Evolutionary conservation across 1,140 invertebrate species (phyloP).

Genomic region (Panonychus citri): DNA sequence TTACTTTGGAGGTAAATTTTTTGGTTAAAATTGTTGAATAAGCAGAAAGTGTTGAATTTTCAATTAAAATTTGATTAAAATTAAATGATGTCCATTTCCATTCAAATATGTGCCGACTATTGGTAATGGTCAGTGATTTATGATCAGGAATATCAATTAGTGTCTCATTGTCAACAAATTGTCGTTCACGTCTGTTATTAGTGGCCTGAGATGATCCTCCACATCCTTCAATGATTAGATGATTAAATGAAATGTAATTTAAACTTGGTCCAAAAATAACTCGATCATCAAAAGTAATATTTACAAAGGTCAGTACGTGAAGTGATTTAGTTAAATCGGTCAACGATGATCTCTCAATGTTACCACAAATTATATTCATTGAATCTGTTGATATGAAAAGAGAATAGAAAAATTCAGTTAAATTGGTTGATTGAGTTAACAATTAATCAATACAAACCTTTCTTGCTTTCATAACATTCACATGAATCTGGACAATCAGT

Average conservation of each 20-base stretch:
- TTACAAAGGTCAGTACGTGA: neutral
- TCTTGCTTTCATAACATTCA: neutral
- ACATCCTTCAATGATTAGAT: neutral
- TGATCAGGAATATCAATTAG: neutral
- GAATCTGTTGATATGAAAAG: neutral
- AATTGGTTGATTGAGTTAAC: neutral
- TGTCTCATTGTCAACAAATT: neutral
- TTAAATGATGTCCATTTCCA: neutral
- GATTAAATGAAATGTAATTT: neutral
- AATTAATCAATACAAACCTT: neutral
- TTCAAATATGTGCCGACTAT: neutral
- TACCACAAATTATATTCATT: neutral
- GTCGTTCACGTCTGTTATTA: neutral
- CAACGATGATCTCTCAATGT: neutral
- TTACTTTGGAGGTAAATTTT: neutral
- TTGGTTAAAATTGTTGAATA: neutral
- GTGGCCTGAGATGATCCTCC: neutral
- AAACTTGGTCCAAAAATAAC: neutral
- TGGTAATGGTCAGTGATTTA: neutral
- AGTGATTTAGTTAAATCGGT: neutral
- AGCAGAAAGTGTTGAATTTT: neutral
- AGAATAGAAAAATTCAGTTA: neutral
- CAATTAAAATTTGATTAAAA: neutral
- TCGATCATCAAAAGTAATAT: neutral
- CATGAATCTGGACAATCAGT: neutral